Base-by-base conservation (phyloP, 2,888 invertebrate genomes). In the Punctoribates punctum region DNA sequence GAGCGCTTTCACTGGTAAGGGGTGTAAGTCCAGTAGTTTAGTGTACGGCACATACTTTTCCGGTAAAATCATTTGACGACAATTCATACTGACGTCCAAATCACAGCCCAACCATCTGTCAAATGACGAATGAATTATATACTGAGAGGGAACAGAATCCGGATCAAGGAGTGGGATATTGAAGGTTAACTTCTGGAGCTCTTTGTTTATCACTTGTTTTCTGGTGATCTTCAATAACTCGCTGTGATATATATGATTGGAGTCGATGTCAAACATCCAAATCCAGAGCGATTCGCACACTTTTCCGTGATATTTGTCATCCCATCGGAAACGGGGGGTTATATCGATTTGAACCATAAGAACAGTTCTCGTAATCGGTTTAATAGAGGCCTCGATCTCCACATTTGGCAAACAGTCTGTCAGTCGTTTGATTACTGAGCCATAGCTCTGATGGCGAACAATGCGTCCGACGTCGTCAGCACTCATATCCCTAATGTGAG, bases 181-280 rank as follows among this genome's bases (percentile, higher is more conserved):
- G 86, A 99, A 95, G 0, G 94, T 88, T 29, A 99, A 85, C 81
- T 91, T 91, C 83, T 96, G 93, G 0, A 89, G 87, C 81, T 94
- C 91, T 17, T 87, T 87, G 0, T 87, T 87, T 57, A 89, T 85
- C 81, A 90, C 91, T 87, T 91, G 91, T 85, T 90, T 91, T 83
- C 89, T 91, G 51, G 90, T 90, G 42, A 96, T 85, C 25, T 91
- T 88, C 83, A 97, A 93, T 82, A 92, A 91, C 83, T 99, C 99
- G 75, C 93, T 92, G 84, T 99, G 98, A 84, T 98, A 96, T 84
- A 99, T 96, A 80, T 90, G 90, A 83, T 97, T 94, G 73, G 89
- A 72, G 57, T 93, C 93, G 0, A 96, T 92, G 85, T 99, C 97
- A 84, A 98, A 97, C 42, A 99, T 92, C 95, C 98, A 97, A 77